A percentile compares a stretch with the other conserved stretches of the same genome.
Evolutionary conservation across 1,140 invertebrate genomes (phyloP).

Genomic region (Meloidogyne hapla): DNA sequence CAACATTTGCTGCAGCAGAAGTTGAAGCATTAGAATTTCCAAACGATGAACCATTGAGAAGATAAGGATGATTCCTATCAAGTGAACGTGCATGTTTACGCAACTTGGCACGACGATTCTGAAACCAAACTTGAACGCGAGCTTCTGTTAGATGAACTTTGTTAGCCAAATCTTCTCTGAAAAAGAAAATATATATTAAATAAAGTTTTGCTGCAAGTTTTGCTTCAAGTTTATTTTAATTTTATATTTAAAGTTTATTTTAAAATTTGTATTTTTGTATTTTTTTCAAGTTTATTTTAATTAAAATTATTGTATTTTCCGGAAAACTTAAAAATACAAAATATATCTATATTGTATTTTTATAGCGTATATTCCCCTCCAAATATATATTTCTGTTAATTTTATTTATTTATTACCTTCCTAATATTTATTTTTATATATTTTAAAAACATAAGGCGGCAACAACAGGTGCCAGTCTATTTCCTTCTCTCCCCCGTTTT

Average conservation of each 20-base stretch:
- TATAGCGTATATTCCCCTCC: not conserved
- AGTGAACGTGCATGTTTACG: slow-evolving; percentile 18
- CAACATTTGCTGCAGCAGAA: not conserved
- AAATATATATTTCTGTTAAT: not conserved
- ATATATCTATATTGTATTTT: too few relatives aligned
- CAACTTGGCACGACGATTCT: slow-evolving; percentile 29
- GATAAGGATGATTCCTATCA: slow-evolving; percentile 11
- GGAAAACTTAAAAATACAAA: too few relatives aligned
- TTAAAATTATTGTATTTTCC: too few relatives aligned
- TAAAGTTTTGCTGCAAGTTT: not conserved
- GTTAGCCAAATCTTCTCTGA: slow-evolving; percentile 90
- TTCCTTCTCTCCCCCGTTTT: not conserved
- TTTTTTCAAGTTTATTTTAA: too few relatives aligned
- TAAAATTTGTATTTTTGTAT: not conserved
- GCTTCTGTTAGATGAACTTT: slow-evolving; percentile 96
- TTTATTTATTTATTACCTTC: not conserved
- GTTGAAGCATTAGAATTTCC: slow-evolving; percentile 16
- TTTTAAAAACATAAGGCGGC: not conserved
- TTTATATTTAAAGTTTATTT: not conserved
- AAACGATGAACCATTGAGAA: not conserved
- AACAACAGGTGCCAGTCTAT: slow-evolving; percentile 15
- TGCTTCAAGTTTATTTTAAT: not conserved
- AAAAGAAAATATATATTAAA: not conserved
- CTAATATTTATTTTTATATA: not conserved
- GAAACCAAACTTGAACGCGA: slow-evolving; percentile 80